Evolutionary conservation across 37 sponge, comb jelly and placozoan genomes (phyloP), one percentile per base, ranked within the genome.

Genomic region (Agelas oroides): DNA sequence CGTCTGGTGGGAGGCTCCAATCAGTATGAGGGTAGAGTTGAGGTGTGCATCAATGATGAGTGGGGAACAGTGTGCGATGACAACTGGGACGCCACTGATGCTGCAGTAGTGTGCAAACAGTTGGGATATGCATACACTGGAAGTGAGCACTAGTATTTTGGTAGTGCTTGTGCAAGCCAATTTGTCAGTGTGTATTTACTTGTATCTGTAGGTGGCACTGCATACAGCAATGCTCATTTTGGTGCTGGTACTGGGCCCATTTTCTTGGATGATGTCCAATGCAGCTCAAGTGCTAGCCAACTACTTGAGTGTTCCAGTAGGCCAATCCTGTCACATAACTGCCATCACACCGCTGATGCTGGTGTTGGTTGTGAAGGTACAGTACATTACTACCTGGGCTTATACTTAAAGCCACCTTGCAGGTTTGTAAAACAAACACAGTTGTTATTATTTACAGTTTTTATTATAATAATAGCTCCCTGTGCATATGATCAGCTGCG

Each of bases 11-110:
- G 23, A 40, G 72, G 72, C 19, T 61, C 62, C n/a, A 61, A 61
- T 25, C 62, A 61, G 62, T 61, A 61, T 61, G 62, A 61, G 62
- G 62, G 62, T 27, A 61, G 62, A 61, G 62, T 61, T 5, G 62
- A 61, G 62, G 62, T 61, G 72, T 71, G 72, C 24, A 71, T 71
- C 41, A 71, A 71, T 71, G n/a, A 71, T 24, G 46, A 71, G 72
- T 61, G 62, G 62, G 62, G 62, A 12, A 61, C 62, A 27, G 62
- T 61, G n/a, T 61, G 62, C 11, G 62, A 61, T 61, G 62, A 61
- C 62, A 27, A 5, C n/a, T 61, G 62, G 62, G 14, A 14, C 62
- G 11, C 13, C n/a, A 61, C 62, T 61, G 62, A 61, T 61, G 62
- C 62, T 25, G 11, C 62, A 14, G n/a, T 61, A 14, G 62, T 61